Base-by-base conservation (phyloP, 2,797 vertebrate species). In the Lutjanus argentimaculatus region DNA sequence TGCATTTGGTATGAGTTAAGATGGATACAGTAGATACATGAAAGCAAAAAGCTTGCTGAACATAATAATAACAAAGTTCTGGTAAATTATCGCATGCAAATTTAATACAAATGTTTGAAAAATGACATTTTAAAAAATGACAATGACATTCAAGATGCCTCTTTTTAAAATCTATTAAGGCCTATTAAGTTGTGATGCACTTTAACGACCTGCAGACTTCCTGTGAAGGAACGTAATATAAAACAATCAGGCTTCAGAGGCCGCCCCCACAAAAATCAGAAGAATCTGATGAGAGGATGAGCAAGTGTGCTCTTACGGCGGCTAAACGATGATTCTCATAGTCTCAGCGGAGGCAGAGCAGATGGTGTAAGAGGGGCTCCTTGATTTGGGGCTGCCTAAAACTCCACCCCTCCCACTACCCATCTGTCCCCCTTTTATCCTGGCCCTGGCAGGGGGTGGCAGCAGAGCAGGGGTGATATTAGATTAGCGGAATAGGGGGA, bases 341-440 rank as follows among this genome's bases (percentile, higher is more conserved):
- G 85, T 86, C 91, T 90, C 89, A 86, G 89, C 25, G 77, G 85
- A 81, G 86, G 89, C 80, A 79, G 88, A 94, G 92, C 95, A 96
- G 96, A 96, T 96, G 96, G 95, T 84, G 84, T 77, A 92, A 93
- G 94, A 94, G 93, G 92, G 92, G 91, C 77, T 92, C 88, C 93
- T 94, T 88, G 88, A 95, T 95, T 95, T 91, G 84, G 86, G 89
- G 88, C 89, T 87, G 85, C 85, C 91, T 93, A 84, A 89, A 92
- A 91, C 87, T 86, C 92, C 88, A 84, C 87, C 90, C 90, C 91
- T 92, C 93, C 94, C 92, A 93, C 91, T 82, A 87, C 94, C 96
- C 95, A 96, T 96, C 95, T 96, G 95, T 95, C 94, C 89, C 86
- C 84, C 85, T 91, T 95, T 95, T 91, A 93, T 93, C 87, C 82